A percentile compares a stretch with the other conserved stretches of the same genome.
These are phyloP conservation scores for zebrafish (Danio rerio) DNA, from an alignment of 2,113 vertebrate species.

Conservation along the genomic window DNA sequence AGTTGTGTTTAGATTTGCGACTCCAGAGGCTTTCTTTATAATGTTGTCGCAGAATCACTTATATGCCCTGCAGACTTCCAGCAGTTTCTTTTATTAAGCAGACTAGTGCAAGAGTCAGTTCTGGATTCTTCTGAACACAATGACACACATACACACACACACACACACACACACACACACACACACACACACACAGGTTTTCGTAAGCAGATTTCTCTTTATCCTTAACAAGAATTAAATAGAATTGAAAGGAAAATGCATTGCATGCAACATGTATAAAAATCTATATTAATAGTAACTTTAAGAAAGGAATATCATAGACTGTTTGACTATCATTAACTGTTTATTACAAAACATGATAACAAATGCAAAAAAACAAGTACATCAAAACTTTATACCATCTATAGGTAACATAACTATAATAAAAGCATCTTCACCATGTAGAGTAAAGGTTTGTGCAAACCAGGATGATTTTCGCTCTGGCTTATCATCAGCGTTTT, in stretches of 20 bases:
- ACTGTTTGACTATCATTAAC: too few species aligned
- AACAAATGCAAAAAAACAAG: not conserved
- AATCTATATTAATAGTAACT: not conserved
- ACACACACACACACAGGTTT: not conserved
- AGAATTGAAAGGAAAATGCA: not conserved
- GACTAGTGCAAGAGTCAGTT: not conserved
- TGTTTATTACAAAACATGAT: not conserved
- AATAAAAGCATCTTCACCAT: too few species aligned
- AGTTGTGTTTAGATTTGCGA: not conserved
- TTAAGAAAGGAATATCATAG: not conserved
- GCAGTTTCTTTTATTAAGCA: not conserved
- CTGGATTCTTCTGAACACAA: not conserved
- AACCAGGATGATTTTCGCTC: too few species aligned
- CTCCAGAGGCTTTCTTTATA: too few species aligned
- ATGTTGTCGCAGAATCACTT: not conserved
- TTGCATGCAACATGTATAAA: not conserved
- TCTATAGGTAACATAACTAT: too few species aligned
- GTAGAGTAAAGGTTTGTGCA: too few species aligned
- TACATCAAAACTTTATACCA: not conserved
- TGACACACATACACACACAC: not conserved
- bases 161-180: not conserved
- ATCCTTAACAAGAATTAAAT: not conserved
- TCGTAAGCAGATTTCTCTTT: not conserved
- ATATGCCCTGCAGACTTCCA: not conserved
- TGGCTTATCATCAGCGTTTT: too few species aligned